phyloP scores from a whole-genome alignment of 2,113 vertebrate species.

The pig (Sus scrofa) region DNA sequence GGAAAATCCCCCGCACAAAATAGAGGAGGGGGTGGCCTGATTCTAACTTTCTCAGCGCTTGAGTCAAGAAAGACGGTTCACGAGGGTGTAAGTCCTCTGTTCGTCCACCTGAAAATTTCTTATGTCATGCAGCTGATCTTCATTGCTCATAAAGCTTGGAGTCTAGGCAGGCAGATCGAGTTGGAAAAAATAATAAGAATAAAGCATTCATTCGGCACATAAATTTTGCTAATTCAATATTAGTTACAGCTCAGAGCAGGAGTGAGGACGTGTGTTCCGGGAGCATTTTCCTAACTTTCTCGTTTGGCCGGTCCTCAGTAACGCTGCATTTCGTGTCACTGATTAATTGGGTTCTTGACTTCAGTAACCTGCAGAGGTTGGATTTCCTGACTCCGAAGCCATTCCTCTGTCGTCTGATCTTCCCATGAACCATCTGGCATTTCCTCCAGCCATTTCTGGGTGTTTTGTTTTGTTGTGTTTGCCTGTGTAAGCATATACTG shows the following conservation, averaged over 20 bases:
- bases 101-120: slow-evolving; percentile 73
- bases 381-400: rapidly evolving
- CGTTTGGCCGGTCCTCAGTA: background rate
- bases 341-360: slow-evolving; percentile 30
- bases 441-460: slow-evolving; percentile 60
- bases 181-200: slow-evolving; percentile 14
- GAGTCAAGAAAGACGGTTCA: slow-evolving; percentile 40
- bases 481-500: background rate
- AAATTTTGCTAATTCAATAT: slow-evolving; percentile 32
- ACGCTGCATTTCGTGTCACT: background rate
- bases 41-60: slow-evolving; percentile 66
- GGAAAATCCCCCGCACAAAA: slow-evolving; percentile 84
- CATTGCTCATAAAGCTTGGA: slow-evolving; percentile 74
- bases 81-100: slow-evolving; percentile 63
- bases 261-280: background rate
- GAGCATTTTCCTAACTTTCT: background rate
- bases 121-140: slow-evolving; percentile 75
- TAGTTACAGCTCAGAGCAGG: slow-evolving; percentile 11
- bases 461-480: slow-evolving; percentile 20
- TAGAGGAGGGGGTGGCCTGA: slow-evolving; percentile 67
- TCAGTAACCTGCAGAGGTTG: slow-evolving; percentile 15
- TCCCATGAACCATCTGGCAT: slow-evolving; percentile 64
- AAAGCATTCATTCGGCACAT: background rate
- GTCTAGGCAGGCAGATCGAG: background rate
- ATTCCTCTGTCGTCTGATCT: slow-evolving; percentile 42